Conservation (phyloP, 2,888 invertebrate species). For the Bugula neritina region DNA sequence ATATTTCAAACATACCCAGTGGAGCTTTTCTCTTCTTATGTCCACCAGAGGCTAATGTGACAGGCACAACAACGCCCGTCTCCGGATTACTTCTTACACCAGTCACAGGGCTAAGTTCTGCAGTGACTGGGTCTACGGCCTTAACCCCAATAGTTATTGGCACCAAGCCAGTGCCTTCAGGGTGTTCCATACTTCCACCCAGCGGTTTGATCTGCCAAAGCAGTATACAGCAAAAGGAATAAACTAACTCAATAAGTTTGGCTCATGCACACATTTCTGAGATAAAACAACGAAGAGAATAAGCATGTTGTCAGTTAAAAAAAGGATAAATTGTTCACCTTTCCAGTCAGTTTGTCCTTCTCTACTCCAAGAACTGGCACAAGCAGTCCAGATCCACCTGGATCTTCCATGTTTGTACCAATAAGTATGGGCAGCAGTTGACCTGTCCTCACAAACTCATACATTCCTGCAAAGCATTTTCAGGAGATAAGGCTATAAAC, state of each 20-base stretch:
- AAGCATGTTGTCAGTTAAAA: no score
- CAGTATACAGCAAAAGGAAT: no score
- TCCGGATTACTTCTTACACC: conserved; percentile 43
- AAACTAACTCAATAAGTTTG: no score
- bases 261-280: no score
- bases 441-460: conserved; percentile 45
- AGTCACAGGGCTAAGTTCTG: conserved; percentile 45
- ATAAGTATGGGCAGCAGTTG: conserved; percentile 49
- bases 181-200: conserved; percentile 51
- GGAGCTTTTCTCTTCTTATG: conserved; percentile 44
- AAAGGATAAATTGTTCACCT: no score
- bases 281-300: no score
- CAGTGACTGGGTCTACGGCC: conserved; percentile 46
- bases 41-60: conserved; percentile 42
- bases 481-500: no score
- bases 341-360: conserved; percentile 37
- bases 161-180: conserved; percentile 47
- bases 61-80: conserved; percentile 42
- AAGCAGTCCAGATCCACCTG: conserved; percentile 41
- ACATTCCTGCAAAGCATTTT: conserved; percentile 44
- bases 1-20: conserved; percentile 32
- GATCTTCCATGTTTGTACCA: conserved; percentile 46
- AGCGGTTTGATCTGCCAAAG: conserved; percentile 38
- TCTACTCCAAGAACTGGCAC: conserved; percentile 48
- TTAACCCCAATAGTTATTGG: conserved; percentile 45